phyloP scores from a whole-genome alignment of 2,113 vertebrate species.

The Marmota flaviventris region DNA sequence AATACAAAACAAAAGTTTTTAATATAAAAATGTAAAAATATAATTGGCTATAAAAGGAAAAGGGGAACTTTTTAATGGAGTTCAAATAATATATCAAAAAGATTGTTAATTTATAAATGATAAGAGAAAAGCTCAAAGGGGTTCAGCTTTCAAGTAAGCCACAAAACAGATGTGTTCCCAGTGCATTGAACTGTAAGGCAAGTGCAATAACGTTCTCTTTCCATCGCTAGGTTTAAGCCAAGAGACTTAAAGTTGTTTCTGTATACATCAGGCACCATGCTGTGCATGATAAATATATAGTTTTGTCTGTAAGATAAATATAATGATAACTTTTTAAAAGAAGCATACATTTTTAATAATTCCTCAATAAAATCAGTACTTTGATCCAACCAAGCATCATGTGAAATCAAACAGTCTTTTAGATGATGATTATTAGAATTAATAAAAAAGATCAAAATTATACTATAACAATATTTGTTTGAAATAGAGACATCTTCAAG shows the following conservation, averaged over 20 bases:
- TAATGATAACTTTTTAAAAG: background rate
- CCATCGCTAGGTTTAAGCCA: background rate
- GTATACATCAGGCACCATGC: background rate
- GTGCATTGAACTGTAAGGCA: background rate
- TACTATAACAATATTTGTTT: background rate
- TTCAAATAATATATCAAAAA: background rate
- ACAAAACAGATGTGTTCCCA: background rate
- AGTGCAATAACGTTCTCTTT: background rate
- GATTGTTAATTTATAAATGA: background rate
- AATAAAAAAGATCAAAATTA: slow-evolving; percentile 20
- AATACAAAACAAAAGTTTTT: background rate
- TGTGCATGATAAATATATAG: background rate
- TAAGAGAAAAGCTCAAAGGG: slow-evolving; percentile 10
- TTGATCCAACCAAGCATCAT: background rate
- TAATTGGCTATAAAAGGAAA: background rate
- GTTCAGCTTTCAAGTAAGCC: background rate
- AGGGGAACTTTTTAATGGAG: slow-evolving; percentile 20
- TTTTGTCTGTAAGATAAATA: background rate
- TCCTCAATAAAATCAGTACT: background rate
- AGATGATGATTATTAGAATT: background rate
- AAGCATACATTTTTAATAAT: background rate
- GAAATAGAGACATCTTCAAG: background rate
- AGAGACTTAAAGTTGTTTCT: background rate
- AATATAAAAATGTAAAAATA: slow-evolving; percentile 2
- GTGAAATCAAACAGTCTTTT: background rate